Evolutionary conservation across 2,797 vertebrate genomes (phyloP).

Genomic region (Tiaroga cobitis): DNA sequence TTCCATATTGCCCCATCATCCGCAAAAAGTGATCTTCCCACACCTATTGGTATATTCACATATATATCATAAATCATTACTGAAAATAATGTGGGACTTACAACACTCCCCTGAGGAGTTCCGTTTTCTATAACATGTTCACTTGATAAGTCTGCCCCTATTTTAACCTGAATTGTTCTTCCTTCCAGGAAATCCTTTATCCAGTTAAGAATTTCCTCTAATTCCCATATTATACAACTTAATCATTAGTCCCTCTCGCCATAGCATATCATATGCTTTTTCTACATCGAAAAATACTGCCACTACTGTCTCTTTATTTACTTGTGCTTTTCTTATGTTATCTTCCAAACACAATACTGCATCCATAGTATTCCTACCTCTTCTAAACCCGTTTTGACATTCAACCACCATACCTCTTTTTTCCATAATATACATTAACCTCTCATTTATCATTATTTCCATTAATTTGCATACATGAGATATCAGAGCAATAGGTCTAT

Average conservation of each 20-base stretch:
- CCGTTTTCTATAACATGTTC: neutral
- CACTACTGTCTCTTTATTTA: neutral
- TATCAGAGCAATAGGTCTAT: too few species aligned
- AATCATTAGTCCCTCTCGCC: neutral
- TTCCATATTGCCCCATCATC: too few species aligned
- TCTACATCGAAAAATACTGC: neutral
- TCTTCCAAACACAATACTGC: neutral
- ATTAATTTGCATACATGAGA: too few species aligned
- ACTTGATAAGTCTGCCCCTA: too few species aligned
- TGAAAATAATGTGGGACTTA: too few species aligned
- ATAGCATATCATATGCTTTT: neutral
- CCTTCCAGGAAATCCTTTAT: neutral
- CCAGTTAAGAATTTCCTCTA: neutral
- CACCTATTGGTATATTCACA: too few species aligned
- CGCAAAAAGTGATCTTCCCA: too few species aligned
- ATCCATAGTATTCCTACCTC: neutral
- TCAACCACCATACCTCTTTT: neutral
- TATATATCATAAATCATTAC: too few species aligned
- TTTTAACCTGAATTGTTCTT: neutral
- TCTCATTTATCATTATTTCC: neutral
- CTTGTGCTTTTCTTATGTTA: neutral
- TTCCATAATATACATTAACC: neutral
- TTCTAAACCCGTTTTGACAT: neutral
- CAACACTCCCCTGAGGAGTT: too few species aligned
- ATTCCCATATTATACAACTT: neutral